Evolutionary conservation across 2,113 vertebrate genomes (phyloP).

Genomic region (Nematolebias whitei): DNA sequence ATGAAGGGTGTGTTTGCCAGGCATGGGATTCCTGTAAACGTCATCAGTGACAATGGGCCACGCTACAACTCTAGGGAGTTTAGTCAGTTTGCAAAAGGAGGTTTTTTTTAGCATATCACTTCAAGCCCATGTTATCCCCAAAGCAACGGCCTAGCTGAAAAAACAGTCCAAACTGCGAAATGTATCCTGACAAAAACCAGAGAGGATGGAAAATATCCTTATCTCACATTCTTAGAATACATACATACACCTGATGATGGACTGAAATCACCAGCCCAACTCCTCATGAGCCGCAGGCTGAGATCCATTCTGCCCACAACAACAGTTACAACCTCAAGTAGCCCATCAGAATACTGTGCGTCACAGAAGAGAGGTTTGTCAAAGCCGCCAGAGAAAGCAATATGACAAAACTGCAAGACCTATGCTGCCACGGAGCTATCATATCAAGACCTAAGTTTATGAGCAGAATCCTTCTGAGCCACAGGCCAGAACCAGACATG

Average conservation of each 20-base stretch:
- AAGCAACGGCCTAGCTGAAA: background rate
- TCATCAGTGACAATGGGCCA: background rate
- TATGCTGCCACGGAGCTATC: too few species aligned
- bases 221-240: background rate
- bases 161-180: background rate
- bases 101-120: background rate
- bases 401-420: too few species aligned
- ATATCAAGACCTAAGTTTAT: too few species aligned
- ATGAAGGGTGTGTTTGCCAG: background rate
- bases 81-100: background rate
- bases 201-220: background rate
- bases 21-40: background rate
- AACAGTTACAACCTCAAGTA: too few species aligned
- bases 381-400: too few species aligned
- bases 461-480: too few species aligned
- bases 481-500: too few species aligned
- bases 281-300: too few species aligned
- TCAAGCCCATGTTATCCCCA: constrained; percentile 1
- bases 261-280: constrained; percentile 2
- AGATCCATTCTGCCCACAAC: too few species aligned
- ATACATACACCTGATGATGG: background rate
- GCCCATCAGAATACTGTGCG: too few species aligned
- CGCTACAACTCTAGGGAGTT: constrained; percentile 2
- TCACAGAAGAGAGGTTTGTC: too few species aligned
- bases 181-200: background rate